A percentile compares a stretch with the other conserved stretches of the same genome.
phyloP scores from a whole-genome alignment of 2,888 invertebrate genomes.

The Eustalomyia histrio region DNA sequence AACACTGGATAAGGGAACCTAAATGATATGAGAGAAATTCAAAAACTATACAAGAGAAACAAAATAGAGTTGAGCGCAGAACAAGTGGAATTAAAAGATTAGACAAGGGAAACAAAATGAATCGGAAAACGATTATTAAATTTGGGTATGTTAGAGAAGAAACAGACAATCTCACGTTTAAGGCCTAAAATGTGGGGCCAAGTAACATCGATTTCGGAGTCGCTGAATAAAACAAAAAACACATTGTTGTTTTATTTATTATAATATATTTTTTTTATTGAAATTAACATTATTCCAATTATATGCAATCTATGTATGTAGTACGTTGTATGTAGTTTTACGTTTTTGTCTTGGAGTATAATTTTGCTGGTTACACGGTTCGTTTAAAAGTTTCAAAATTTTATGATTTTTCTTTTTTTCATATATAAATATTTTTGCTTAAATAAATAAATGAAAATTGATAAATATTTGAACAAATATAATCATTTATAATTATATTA shows the following conservation, averaged over 20 bases:
- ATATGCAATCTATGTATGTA: constrained; percentile 50
- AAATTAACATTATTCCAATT: constrained; percentile 61
- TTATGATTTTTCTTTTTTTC: background rate
- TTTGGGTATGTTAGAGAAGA: too few relatives aligned
- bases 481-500: constrained; percentile 9
- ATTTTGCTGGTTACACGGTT: constrained; percentile 39
- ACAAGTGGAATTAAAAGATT: too few relatives aligned
- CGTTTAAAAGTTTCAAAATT: constrained; percentile 17
- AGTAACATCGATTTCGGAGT: too few relatives aligned
- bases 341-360: constrained; percentile 25
- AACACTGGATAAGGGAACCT: too few relatives aligned
- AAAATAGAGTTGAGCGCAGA: too few relatives aligned
- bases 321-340: constrained; percentile 44
- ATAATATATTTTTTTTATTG: constrained; percentile 47
- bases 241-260: constrained; percentile 24
- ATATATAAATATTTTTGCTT: constrained; percentile 18
- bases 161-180: too few relatives aligned
- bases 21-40: too few relatives aligned
- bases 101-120: too few relatives aligned
- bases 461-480: constrained; percentile 35
- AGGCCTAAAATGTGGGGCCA: too few relatives aligned
- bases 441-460: background rate
- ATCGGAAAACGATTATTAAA: too few relatives aligned
- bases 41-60: too few relatives aligned
- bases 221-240: too few relatives aligned